A percentile compares a stretch with the other conserved stretches of the same genome.
phyloP scores from a whole-genome alignment of 2,113 vertebrate genomes.

The Thermophis baileyi region DNA sequence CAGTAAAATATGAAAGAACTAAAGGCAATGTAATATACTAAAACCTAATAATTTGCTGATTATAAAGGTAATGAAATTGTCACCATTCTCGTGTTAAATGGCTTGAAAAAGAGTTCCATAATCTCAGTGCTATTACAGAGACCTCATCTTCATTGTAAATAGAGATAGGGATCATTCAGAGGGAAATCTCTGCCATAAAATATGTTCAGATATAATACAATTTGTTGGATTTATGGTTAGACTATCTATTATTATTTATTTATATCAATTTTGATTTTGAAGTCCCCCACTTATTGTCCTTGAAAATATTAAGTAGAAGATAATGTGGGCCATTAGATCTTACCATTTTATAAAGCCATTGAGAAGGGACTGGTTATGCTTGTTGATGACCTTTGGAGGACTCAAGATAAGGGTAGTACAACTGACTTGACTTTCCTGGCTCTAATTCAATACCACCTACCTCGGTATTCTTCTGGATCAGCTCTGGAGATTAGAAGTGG shows the following conservation, averaged over 20 bases:
- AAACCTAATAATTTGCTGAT: neutral
- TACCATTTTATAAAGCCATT: neutral
- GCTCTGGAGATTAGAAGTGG: neutral
- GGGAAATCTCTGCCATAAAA: neutral
- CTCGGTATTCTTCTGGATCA: neutral
- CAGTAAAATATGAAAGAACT: neutral
- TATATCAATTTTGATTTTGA: neutral
- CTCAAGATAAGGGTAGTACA: neutral
- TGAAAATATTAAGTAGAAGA: neutral
- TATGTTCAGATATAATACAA: no score
- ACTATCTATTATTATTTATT: neutral
- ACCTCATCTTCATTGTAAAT: neutral
- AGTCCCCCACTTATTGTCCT: neutral
- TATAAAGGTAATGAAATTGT: neutral
- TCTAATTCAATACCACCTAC: neutral
- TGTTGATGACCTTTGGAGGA: neutral
- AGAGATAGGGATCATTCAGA: neutral
- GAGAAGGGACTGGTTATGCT: neutral
- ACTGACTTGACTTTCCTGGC: neutral
- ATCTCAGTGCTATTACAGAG: neutral
- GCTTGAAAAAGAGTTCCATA: neutral
- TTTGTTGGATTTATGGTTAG: neutral
- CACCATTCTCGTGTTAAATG: neutral
- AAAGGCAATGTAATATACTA: neutral
- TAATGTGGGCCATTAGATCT: neutral